Base-by-base conservation (phyloP, 2,113 vertebrate genomes). In the Calidris pygmaea region DNA sequence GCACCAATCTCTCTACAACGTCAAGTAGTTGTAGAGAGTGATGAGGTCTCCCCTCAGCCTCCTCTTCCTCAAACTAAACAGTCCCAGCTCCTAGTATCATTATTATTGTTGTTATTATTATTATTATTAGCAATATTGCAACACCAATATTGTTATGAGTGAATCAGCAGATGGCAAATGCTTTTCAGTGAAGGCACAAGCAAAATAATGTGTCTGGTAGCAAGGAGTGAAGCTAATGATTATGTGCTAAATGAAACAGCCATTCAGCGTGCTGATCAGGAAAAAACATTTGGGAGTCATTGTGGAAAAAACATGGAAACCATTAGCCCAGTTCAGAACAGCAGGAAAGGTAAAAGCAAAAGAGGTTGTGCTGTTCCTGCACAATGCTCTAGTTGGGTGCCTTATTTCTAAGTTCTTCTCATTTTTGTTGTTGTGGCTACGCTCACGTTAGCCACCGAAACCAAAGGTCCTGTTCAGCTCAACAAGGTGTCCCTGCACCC, bases 261-360 rank as follows among this genome's bases (percentile, higher is more conserved):
- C 93, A 82, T 96, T 93, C 90, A 88, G 58, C 68, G 27, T 60
- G 58, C 55, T 72, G 89, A 50, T 94, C 90, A 87, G 96, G 93
- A 95, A 97, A 96, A 97, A 97, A 89, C 96, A 95, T 97, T 96
- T 96, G 87, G 63, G 92, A 95, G 70, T 94, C 93, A 74, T 87
- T 87, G 85, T 94, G 96, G 94, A 91, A 95, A 90, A 96, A 96
- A 72, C 90, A 95, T 96, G 96, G 97, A 97, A 97, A 93, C 63
- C 79, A 96, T 97, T 96, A 97, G 17, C 43, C 70, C 0, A 0
- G 59, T 63, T 81, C 53, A 89, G 85, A 91, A 66, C 3, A 83
- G 56, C 70, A 72, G 53, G 34, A 90, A 79, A 92, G 60, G 84
- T 73, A 93, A 92, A 96, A 82, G 52, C 27, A 24, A 81, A 47